phyloP scores from a whole-genome alignment of 2,888 invertebrate species.

The Alviniconcha strummeri region DNA sequence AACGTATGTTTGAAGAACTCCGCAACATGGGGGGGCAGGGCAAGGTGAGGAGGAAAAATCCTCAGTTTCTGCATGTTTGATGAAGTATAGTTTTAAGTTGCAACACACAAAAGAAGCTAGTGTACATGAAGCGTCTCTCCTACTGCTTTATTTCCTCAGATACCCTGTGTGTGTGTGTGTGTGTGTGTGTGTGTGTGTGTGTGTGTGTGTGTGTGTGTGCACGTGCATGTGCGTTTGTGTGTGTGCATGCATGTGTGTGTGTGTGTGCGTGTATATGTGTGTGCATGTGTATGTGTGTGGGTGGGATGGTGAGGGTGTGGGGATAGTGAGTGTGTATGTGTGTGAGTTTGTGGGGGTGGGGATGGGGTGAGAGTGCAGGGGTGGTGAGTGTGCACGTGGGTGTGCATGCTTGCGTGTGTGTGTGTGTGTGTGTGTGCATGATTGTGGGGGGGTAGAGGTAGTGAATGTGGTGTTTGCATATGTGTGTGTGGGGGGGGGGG shows the following conservation, averaged over 20 bases:
- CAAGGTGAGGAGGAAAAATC: constrained; percentile 49
- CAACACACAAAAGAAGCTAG: not conserved
- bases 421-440: not conserved
- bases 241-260: not conserved
- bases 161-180: not conserved
- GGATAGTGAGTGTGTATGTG: too few relatives aligned
- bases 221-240: not conserved
- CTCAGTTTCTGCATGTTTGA: too few relatives aligned
- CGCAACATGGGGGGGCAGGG: constrained; percentile 80
- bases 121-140: too few relatives aligned
- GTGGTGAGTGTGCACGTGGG: not conserved
- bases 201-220: not conserved
- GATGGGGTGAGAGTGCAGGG: too few relatives aligned
- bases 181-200: not conserved
- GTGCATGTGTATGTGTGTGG: not conserved
- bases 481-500: too few relatives aligned
- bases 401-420: too few relatives aligned
- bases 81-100: not conserved
- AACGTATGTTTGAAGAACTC: constrained; percentile 86
- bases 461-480: too few relatives aligned
- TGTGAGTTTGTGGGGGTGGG: too few relatives aligned
- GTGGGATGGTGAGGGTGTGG: too few relatives aligned
- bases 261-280: not conserved
- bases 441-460: too few relatives aligned
- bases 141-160: too few relatives aligned